Conservation (phyloP, 2,888 invertebrate species). For the Ophion slaviceki region DNA sequence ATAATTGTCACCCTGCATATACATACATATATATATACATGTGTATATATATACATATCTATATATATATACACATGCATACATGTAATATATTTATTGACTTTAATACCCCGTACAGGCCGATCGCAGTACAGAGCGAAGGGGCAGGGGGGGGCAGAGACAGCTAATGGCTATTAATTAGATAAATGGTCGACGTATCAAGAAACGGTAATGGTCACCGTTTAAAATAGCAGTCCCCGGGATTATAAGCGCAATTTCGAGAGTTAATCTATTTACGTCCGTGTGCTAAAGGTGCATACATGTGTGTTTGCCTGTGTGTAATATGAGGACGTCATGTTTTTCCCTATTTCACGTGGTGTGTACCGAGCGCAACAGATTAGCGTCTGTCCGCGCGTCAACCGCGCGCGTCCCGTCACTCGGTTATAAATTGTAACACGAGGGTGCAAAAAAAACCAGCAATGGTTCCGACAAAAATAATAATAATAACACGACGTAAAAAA, state of each 20-base stretch:
- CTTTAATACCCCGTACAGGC: slow-evolving; percentile 24
- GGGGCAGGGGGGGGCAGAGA: slow-evolving; percentile 16
- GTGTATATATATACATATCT: neutral
- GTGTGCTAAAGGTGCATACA: slow-evolving; percentile 51
- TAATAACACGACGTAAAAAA: too few relatives aligned
- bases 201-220: slow-evolving; percentile 76
- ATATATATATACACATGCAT: slow-evolving; percentile 7
- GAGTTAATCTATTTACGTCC: slow-evolving; percentile 68
- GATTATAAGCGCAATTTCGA: slow-evolving; percentile 64
- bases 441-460: neutral
- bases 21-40: neutral
- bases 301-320: slow-evolving; percentile 15
- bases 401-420: neutral
- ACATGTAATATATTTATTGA: slow-evolving; percentile 21
- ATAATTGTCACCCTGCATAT: neutral
- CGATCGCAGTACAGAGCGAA: slow-evolving; percentile 63
- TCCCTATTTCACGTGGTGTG: slow-evolving; percentile 48
- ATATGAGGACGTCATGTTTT: slow-evolving; percentile 51
- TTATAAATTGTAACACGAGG: slow-evolving; percentile 5
- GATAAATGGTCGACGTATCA: slow-evolving; percentile 79
- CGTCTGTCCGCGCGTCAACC: slow-evolving; percentile 7
- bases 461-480: neutral
- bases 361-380: slow-evolving; percentile 37
- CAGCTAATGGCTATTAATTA: slow-evolving; percentile 82
- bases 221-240: slow-evolving; percentile 76